These are phyloP conservation scores for Rhinogobio ventralis DNA, from an alignment of 2,797 vertebrate genomes.

Conservation along the genomic window DNA sequence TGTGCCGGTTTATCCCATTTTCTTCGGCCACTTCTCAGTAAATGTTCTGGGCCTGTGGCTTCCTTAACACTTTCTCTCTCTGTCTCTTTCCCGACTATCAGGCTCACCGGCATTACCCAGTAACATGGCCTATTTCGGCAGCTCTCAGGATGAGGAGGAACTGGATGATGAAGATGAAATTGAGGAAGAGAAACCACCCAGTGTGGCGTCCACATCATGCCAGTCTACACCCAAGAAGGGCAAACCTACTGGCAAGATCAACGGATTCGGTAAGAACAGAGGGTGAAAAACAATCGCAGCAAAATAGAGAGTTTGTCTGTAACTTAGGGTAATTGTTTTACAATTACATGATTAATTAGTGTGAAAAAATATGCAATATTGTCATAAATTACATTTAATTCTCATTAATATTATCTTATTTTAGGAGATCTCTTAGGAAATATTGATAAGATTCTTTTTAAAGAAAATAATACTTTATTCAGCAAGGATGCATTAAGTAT, in stretches of 20 bases:
- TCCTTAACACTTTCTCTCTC: background rate
- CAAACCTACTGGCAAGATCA: slow-evolving; percentile 75
- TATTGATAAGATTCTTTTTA: too few species aligned
- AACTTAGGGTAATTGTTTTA: too few species aligned
- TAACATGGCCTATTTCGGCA: slow-evolving; percentile 96
- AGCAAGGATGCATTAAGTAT: too few species aligned
- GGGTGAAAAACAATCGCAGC: background rate
- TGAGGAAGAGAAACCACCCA: slow-evolving; percentile 83
- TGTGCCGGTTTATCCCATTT: slow-evolving; percentile 10
- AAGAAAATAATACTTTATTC: too few species aligned
- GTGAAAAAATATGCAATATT: background rate
- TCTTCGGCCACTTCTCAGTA: background rate
- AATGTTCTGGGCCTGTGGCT: background rate
- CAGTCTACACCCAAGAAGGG: slow-evolving; percentile 98
- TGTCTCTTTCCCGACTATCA: slow-evolving; percentile 61
- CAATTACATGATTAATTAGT: background rate
- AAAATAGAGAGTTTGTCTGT: background rate
- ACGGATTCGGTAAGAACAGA: slow-evolving; percentile 84
- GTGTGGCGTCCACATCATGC: slow-evolving; percentile 89
- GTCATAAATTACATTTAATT: background rate
- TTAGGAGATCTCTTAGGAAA: background rate
- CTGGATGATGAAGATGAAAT: slow-evolving; percentile 89
- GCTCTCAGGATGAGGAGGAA: slow-evolving; percentile 96
- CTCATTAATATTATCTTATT: background rate
- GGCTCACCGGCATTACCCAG: slow-evolving; percentile 94